Percentiles rank a stretch among this genome's conserved stretches.
These are phyloP conservation scores for Chinchilla lanigera DNA, from an alignment of 2,113 vertebrate species.

Conservation along the genomic window DNA sequence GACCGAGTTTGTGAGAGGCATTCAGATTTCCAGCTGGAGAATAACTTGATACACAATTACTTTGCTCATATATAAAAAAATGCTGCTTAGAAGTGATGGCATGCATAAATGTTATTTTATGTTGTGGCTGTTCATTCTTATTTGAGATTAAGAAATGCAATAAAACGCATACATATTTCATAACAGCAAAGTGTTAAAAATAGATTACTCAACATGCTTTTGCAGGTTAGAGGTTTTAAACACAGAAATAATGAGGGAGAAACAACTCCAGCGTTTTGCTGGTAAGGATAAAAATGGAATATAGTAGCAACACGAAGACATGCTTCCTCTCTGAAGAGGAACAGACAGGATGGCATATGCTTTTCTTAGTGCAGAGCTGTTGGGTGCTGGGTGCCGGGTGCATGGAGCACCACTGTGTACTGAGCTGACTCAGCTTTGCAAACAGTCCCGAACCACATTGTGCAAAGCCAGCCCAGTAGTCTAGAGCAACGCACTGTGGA, in stretches of 20 bases:
- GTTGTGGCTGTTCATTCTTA: slow-evolving; percentile 1
- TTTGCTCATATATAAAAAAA: slow-evolving; percentile 36
- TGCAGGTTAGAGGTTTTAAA: slow-evolving; percentile 65
- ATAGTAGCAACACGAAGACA: slow-evolving; percentile 57
- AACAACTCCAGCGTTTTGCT: slow-evolving; percentile 48
- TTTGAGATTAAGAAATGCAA: slow-evolving; percentile 60
- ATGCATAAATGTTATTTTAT: neutral
- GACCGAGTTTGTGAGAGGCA: neutral
- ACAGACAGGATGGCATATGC: slow-evolving; percentile 37
- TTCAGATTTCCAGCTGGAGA: slow-evolving; percentile 1
- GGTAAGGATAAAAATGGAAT: slow-evolving; percentile 64
- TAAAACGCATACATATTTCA: slow-evolving; percentile 10
- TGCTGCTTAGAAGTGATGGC: neutral
- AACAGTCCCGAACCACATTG: neutral
- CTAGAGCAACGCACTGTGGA: neutral
- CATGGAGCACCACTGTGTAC: neutral
- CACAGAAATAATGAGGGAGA: slow-evolving; percentile 44
- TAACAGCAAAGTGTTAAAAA: slow-evolving; percentile 22
- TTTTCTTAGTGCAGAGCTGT: slow-evolving; percentile 70
- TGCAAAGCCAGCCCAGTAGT: slow-evolving; percentile 41
- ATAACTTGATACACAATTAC: neutral
- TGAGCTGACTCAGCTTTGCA: slow-evolving; percentile 62
- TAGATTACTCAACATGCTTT: slow-evolving; percentile 63
- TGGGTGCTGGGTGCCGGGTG: slow-evolving; percentile 11
- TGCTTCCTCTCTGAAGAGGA: slow-evolving; percentile 61